Evolutionary conservation across 1,140 invertebrate genomes (phyloP), one percentile per base, ranked within the genome.

Genomic region (Pygmarrhopalites habei): DNA sequence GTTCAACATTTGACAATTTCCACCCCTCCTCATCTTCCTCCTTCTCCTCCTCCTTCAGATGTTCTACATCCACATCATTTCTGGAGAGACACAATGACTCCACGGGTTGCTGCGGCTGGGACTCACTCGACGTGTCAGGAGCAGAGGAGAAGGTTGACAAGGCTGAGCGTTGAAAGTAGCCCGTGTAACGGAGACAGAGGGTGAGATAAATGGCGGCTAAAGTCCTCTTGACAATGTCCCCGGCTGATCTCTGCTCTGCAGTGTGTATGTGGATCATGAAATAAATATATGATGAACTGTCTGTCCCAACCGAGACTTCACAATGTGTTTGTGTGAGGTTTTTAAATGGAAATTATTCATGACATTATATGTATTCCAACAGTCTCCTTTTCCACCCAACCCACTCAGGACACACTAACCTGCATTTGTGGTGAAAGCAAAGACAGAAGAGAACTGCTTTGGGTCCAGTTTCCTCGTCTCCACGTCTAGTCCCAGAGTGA

Each of bases 191-290:
- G 2, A 83, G 70, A 66, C 79, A 80, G 62, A 79, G 80, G 14
- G 78, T 70, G 23, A 83, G 69, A 67, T 80, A 83, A n/a, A 82
- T 72, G 2, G 82, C 78, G n/a, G 77, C 74, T 5, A 82, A 69
- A 25, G 78, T 71, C 19, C 78, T 72, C 58, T 77, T 74, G 19
- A 84, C 74, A 60, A 83, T 74, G 65, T 82, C 78, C 0, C 73
- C 76, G 4, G 74, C 66, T 53, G 78, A 73, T 17, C 78, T 64
- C 14, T 78, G 67, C 0, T 74, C 56, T 23, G 75, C 74, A 65
- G 84, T 79, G 21, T 78, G 79, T 57, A 80, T 73, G 23, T 28
- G 25, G 25, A n/a, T n/a, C n/a, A n/a, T n/a, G n/a, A n/a, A n/a
- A n/a, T n/a, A n/a, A n/a, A n/a, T n/a, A n/a, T n/a, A n/a, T n/a